phyloP scores from a whole-genome alignment of 2,113 vertebrate genomes.

The Pterocles gutturalis region DNA sequence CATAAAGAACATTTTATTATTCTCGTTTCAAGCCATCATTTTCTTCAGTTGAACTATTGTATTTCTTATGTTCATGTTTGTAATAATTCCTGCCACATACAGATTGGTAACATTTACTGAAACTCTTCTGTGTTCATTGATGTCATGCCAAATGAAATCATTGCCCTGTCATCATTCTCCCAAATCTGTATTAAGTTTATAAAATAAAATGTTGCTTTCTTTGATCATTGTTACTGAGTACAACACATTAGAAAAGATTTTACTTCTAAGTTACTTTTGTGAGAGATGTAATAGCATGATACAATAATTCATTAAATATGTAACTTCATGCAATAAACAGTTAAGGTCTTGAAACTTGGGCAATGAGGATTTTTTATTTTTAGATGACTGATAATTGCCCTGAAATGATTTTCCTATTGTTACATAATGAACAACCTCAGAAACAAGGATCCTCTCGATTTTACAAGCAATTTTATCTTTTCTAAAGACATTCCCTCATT shows the following conservation, averaged over 20 bases:
- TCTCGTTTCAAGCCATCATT: not conserved
- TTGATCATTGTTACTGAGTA: slow-evolving; percentile 26
- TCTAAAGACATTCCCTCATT: not conserved
- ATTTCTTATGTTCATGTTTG: not conserved
- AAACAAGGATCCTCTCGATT: not conserved
- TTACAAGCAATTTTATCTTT: not conserved
- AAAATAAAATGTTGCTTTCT: not conserved
- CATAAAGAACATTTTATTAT: not conserved
- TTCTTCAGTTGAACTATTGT: not conserved
- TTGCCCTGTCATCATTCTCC: slow-evolving; percentile 34
- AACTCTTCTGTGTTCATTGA: not conserved
- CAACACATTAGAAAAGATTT: not conserved
- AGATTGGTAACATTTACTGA: slow-evolving; percentile 3
- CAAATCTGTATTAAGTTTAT: slow-evolving; percentile 3
- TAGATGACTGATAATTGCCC: not conserved
- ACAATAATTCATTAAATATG: not conserved
- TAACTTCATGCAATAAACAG: not conserved
- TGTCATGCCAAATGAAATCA: slow-evolving; percentile 45
- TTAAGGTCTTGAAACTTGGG: not conserved
- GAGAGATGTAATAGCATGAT: not conserved
- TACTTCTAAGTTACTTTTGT: not conserved
- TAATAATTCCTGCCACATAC: not conserved
- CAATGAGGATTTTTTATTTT: not conserved
- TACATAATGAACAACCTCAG: not conserved
- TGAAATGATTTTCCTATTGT: not conserved